These are phyloP conservation scores for Pachydiplax longipennis DNA, from an alignment of 2,888 invertebrate species.

Conservation along the genomic window DNA sequence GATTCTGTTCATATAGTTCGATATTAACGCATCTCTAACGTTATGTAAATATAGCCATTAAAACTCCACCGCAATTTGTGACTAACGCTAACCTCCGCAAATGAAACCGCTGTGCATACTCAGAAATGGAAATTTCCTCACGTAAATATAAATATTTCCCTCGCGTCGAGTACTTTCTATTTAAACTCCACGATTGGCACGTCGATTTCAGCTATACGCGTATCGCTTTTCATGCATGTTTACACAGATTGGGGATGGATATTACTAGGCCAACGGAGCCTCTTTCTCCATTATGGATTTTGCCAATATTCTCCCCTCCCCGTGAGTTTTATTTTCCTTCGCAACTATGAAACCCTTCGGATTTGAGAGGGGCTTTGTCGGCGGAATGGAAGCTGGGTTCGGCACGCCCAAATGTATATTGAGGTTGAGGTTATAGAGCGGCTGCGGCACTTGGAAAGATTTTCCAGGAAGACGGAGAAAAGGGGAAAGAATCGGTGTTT, in stretches of 20 bases:
- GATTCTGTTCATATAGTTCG: too few species aligned
- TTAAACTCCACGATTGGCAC: too few species aligned
- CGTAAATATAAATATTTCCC: too few species aligned
- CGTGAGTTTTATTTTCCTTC: background rate
- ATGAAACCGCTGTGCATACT: too few species aligned
- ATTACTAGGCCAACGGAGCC: background rate
- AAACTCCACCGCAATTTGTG: too few species aligned
- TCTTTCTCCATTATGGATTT: background rate
- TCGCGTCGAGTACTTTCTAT: too few species aligned
- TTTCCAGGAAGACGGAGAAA: background rate
- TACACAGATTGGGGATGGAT: background rate
- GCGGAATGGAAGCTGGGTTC: background rate
- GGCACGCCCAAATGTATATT: background rate
- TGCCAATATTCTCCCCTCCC: background rate
- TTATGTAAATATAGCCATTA: too few species aligned
- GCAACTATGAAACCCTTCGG: background rate
- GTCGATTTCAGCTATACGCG: too few species aligned
- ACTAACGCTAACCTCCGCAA: too few species aligned
- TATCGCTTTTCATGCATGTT: background rate
- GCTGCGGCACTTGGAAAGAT: background rate
- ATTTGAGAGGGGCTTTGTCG: slow-evolving; percentile 3
- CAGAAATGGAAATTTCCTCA: too few species aligned
- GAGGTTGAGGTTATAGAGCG: background rate
- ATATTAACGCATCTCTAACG: too few species aligned
- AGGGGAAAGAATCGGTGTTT: too few species aligned